A percentile compares a stretch with the other conserved stretches of the same genome.
Evolutionary conservation across 2,797 vertebrate genomes (phyloP).

Genomic region (Xiphorhynchus erythropygius): DNA sequence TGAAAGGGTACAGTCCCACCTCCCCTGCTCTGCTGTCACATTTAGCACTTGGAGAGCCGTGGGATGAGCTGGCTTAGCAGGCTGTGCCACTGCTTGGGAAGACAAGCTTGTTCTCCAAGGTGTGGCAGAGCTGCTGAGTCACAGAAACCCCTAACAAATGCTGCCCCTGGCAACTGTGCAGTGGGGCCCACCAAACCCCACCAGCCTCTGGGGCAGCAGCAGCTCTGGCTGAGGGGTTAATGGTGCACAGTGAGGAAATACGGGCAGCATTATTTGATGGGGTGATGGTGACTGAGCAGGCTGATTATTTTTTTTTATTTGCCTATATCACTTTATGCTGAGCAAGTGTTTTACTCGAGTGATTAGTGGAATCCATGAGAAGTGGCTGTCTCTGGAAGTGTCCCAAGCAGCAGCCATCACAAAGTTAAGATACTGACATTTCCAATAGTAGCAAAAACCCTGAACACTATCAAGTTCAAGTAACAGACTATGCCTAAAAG

Average conservation of each 20-base stretch:
- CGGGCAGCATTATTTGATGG: background rate
- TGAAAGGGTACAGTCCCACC: background rate
- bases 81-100: background rate
- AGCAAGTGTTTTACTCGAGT: background rate
- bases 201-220: background rate
- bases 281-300: background rate
- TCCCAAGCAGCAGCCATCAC: background rate
- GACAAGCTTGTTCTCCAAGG: background rate
- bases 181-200: background rate
- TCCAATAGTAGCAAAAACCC: background rate
- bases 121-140: background rate
- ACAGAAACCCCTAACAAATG: background rate
- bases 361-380: background rate
- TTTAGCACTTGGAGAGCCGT: background rate
- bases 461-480: background rate
- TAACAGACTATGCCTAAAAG: background rate
- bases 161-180: background rate
- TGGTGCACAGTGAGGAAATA: background rate
- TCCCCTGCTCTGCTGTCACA: background rate
- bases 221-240: background rate
- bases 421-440: background rate
- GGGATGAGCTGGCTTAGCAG: background rate
- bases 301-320: background rate
- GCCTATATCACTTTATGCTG: background rate
- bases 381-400: background rate